Evolutionary conservation across 2,113 vertebrate species (phyloP).

Genomic region (Leucopsar rothschildi): DNA sequence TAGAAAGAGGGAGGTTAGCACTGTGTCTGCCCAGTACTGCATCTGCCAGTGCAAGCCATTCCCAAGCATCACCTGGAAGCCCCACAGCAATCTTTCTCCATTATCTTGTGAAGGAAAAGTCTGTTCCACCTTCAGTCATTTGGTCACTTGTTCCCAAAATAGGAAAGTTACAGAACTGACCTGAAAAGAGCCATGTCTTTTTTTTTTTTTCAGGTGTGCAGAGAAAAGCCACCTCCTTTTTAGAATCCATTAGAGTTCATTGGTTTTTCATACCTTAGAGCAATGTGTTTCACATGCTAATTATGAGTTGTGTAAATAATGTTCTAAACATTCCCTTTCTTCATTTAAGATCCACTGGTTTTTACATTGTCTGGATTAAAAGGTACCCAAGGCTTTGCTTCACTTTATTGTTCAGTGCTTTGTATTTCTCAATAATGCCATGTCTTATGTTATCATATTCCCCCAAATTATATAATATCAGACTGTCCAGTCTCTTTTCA

Average conservation of each 20-base stretch:
- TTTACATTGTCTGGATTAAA: not conserved
- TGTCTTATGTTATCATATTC: not conserved
- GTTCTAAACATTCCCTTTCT: not conserved
- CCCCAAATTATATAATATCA: not conserved
- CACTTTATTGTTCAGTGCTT: not conserved
- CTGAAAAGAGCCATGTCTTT: not conserved
- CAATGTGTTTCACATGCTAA: not conserved
- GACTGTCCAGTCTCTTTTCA: not conserved
- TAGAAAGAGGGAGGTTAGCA: not conserved
- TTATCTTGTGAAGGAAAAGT: not conserved
- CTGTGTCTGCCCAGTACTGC: not conserved
- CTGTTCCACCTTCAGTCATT: not conserved
- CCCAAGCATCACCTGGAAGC: not conserved
- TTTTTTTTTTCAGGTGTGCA: not conserved
- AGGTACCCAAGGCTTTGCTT: not conserved
- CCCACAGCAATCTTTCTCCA: not conserved
- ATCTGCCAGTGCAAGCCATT: not conserved
- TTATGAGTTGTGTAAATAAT: constrained; percentile 23
- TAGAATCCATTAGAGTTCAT: not conserved
- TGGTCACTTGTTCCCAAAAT: not conserved
- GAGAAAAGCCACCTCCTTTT: not conserved
- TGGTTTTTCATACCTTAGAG: constrained; percentile 20
- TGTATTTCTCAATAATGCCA: not conserved
- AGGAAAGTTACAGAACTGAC: not conserved
- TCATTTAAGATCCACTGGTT: not conserved